A percentile compares a stretch with the other conserved stretches of the same genome.
These are phyloP conservation scores for Stegana nigrithorax DNA, from an alignment of 2,888 invertebrate genomes.

Conservation along the genomic window DNA sequence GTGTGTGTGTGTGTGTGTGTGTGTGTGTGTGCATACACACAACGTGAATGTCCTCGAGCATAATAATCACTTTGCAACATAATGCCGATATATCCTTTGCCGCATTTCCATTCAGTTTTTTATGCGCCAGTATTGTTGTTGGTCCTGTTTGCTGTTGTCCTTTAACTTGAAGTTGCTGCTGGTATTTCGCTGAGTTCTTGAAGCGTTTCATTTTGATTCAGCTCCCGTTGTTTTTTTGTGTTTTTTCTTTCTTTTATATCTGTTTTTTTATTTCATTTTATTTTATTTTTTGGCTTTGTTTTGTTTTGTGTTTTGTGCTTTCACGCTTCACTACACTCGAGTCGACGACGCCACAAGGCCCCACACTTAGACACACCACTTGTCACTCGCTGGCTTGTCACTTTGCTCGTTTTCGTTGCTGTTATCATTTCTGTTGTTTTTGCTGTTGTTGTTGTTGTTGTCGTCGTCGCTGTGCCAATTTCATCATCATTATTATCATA, in stretches of 20 bases:
- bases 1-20: no score
- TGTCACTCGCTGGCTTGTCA: not conserved
- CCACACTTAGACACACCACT: no score
- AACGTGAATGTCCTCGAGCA: constrained; percentile 15
- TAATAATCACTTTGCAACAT: constrained; percentile 48
- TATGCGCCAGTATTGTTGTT: not conserved
- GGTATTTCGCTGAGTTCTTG: no score
- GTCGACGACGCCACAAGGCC: no score
- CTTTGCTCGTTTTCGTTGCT: not conserved
- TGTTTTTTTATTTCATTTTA: no score
- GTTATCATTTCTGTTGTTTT: no score
- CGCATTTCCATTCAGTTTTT: constrained; percentile 22
- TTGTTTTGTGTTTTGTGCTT: no score
- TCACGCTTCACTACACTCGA: no score
- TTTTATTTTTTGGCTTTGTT: no score
- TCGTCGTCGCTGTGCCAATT: constrained; percentile 4
- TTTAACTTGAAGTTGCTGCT: constrained; percentile 21
- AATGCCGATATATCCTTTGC: constrained; percentile 25
- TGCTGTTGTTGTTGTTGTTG: not conserved
- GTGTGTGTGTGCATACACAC: not conserved
- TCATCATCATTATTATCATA: constrained; percentile 10
- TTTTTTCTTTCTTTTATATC: constrained; percentile 22
- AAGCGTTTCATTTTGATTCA: no score
- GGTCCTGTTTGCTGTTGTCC: constrained; percentile 3
- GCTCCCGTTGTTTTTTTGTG: constrained; percentile 35